Conservation (phyloP, 2,888 invertebrate genomes). For the Drosophila prolongata region DNA sequence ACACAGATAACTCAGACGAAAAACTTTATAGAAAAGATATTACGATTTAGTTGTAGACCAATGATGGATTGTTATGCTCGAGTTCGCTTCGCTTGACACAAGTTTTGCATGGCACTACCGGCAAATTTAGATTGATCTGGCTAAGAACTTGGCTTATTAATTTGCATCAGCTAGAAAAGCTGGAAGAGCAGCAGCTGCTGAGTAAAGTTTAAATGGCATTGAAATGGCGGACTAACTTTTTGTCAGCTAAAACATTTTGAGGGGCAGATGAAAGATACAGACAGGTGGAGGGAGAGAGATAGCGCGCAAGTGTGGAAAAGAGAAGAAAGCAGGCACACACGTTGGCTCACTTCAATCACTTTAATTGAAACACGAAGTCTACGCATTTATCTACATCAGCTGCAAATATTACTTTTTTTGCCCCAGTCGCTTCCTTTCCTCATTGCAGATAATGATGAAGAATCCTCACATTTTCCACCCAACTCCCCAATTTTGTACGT, state of each 20-base stretch:
- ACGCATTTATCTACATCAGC: slow-evolving; percentile 80
- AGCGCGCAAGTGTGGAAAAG: neutral
- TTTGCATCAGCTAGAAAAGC: slow-evolving; percentile 55
- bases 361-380: slow-evolving; percentile 79
- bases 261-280: slow-evolving; percentile 13
- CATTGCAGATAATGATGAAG: slow-evolving; percentile 47
- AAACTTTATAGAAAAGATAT: slow-evolving; percentile 37
- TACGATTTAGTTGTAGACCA: slow-evolving; percentile 39
- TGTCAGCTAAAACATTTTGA: slow-evolving; percentile 65
- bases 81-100: slow-evolving; percentile 52
- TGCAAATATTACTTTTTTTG: slow-evolving; percentile 73
- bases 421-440: slow-evolving; percentile 6
- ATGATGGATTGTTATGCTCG: slow-evolving; percentile 65
- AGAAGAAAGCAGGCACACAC: slow-evolving; percentile 26
- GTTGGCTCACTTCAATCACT: slow-evolving; percentile 71
- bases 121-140: slow-evolving; percentile 71
- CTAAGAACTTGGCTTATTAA: slow-evolving; percentile 69
- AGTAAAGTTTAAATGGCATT: slow-evolving; percentile 46
- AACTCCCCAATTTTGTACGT: slow-evolving; percentile 3
- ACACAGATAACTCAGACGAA: neutral
- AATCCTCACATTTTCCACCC: slow-evolving; percentile 1
- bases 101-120: slow-evolving; percentile 48
- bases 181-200: slow-evolving; percentile 32
- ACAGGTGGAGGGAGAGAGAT: neutral
- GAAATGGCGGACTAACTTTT: slow-evolving; percentile 61